Evolutionary conservation across 1,140 invertebrate species (phyloP), one percentile per base, ranked within the genome.

Genomic region (Sogatella furcifera): DNA sequence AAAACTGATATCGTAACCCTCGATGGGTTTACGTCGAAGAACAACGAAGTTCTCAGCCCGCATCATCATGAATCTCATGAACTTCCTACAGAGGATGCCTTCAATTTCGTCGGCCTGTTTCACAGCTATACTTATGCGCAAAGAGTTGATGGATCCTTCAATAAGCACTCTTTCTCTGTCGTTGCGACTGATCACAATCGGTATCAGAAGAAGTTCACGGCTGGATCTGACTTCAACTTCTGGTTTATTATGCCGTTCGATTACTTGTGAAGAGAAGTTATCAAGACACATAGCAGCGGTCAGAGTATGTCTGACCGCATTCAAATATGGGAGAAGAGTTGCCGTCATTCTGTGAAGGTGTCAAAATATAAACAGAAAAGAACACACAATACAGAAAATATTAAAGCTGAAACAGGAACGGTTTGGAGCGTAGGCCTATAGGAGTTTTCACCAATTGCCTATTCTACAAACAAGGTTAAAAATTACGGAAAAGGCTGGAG

Each of bases 61-160:
- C 87, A 97, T 97, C 90, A 97, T 98, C 95, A 99, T 98, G 73
- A 99, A 99, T 56, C 95, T 77, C 76, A 91, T 96, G 69, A 97
- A 97, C 74, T 97, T 97, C 76, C 98, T 94, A 77, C 95, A 98
- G n/a, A 99, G 77, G 71, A 99, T 97, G 70, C 92, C 92, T 73
- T 99, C 97, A 67, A 99, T 92, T 76, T 99, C 97, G 79, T 99
- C 97, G 4, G 94, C 92, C 74, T 94, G 90, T 72, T 94, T 94
- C 1, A 94, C 90, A 61, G 90, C 85, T 68, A 92, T 92, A 77
- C 92, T 93, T 72, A 97, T 85, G 70, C 97, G 82, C 64, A 99
- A 86, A 59, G 97, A 98, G 74, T 99, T 99, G 57, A 99, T 88
- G 60, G 85, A 83, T 2, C 24, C 24, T 73, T 92, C 90, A 64